Evolutionary conservation across 2,113 vertebrate genomes (phyloP).

Genomic region (Prionailurus bengalensis): DNA sequence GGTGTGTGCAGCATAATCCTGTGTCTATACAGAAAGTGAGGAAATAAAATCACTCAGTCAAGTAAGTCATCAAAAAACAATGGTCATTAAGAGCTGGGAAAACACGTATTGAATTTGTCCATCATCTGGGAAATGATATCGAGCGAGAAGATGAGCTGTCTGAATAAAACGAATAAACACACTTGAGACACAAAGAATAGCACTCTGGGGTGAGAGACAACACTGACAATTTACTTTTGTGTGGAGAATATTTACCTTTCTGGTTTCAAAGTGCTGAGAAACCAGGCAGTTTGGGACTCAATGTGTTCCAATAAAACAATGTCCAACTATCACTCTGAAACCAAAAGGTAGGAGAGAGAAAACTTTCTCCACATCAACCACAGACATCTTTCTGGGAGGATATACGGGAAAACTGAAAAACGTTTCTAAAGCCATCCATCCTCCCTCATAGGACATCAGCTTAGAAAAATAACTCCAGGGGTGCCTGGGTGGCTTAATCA

Average conservation of each 20-base stretch:
- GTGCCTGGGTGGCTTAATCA: no score
- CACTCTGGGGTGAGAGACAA: not conserved
- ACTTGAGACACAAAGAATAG: not conserved
- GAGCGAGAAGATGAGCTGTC: not conserved
- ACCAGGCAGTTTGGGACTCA: not conserved
- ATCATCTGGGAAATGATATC: not conserved
- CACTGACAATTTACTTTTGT: not conserved
- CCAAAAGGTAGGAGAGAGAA: not conserved
- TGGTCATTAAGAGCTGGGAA: not conserved
- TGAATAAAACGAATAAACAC: not conserved
- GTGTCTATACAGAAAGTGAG: conserved; percentile 2
- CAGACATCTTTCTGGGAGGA: not conserved
- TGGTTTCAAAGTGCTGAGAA: conserved; percentile 49
- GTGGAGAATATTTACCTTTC: conserved; percentile 40
- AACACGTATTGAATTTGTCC: conserved; percentile 6
- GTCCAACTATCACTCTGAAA: conserved; percentile 23
- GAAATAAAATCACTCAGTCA: conserved; percentile 58
- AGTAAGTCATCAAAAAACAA: conserved; percentile 54
- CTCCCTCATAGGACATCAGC: not conserved
- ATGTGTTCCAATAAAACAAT: not conserved
- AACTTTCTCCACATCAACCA: not conserved
- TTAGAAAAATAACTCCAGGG: not conserved
- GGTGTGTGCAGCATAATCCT: not conserved
- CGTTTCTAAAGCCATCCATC: not conserved
- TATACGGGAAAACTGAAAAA: not conserved